Base-by-base conservation (phyloP, 2,888 invertebrate genomes). In the Sicus ferrugineus region DNA sequence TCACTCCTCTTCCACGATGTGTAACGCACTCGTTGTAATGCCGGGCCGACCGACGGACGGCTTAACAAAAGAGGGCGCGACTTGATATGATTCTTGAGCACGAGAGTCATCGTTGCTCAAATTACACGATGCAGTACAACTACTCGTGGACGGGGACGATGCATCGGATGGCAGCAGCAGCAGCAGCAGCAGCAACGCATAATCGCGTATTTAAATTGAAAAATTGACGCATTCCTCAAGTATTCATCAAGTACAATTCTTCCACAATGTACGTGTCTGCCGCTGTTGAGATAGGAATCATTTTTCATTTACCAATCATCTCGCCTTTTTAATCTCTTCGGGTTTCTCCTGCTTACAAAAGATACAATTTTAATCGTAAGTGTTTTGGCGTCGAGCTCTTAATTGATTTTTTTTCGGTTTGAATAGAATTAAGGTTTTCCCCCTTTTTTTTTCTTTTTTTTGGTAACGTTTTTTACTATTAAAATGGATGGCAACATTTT, bases 11-110 rank as follows among this genome's bases (percentile, higher is more conserved):
- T 21, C 26, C 14, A 26, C 23, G 14, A 2, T 21, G 14, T 52
- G 30, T 5, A 28, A 9, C 6, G n/a, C 48, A 48, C 19, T 21
- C 19, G 21, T 21, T 21, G n/a, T n/a, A n/a, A n/a, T n/a, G n/a
- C 26, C 4, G 34, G 34, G 34, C 34, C 34, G 34, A 59, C 19
- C 34, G 48, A 30, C 46, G 16, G 56, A 46, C 66, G 30, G 56
- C 42, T 58, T 46, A 50, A 66, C 56, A 26, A 21, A 30, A 54
- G 23, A 54, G 65, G 56, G 66, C 42, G 42, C 56, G 76, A 75
- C 77, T 69, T 73, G 79, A 70, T 78, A 78, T 77, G 74, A 72
- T 76, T 76, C 75, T 61, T 42, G 16, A 9, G 14, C 42, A 42
- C 38, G 6, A 38, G 14, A 4, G n/a, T 42, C 42, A 42, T 42